Base-by-base conservation (phyloP, 1,140 invertebrate genomes). In the Sarcophaga bullata region DNA sequence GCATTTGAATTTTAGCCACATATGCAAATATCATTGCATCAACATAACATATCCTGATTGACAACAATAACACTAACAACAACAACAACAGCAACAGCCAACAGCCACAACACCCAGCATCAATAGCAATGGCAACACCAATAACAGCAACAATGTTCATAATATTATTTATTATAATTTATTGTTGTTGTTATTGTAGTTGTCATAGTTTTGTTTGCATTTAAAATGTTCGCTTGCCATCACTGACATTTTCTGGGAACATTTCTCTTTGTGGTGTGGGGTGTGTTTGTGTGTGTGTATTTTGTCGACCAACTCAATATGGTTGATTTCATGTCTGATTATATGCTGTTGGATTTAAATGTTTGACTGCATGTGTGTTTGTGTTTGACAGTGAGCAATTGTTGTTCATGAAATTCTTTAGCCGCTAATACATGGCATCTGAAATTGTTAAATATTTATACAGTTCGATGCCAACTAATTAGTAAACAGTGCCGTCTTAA, bases 11-110 rank as follows among this genome's bases (percentile, higher is more conserved):
- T 78, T 78, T 78, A 78, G 75, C 75, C 75, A 78, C 75, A 78
- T 78, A 78, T 78, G 75, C 75, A 78, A 78, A 78, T 78, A 78
- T 78, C 50, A n/a, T 78, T 78, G 75, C 75, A 78, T 78, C n/a
- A n/a, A n/a, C n/a, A 25, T 48, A 37, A 25, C 75, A 78, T 78
- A 78, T 78, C 75, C 75, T 78, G 75, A 78, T 78, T 78, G 49
- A 78, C 49, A 78, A 78, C 75, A 78, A 52, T 19, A 52, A 68
- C 15, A 68, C 6, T 19, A 68, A 25, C n/a, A 68, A 15, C n/a
- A n/a, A n/a, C n/a, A n/a, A n/a, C n/a, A n/a, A n/a, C n/a, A n/a
- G n/a, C n/a, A n/a, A n/a, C n/a, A n/a, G n/a, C n/a, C 54, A 68
- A 68, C 17, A 68, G 8, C 15, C 11, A 15, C 3, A n/a, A n/a